Evolutionary conservation across 2,113 vertebrate genomes (phyloP).

Genomic region (Heterochromis multidens): DNA sequence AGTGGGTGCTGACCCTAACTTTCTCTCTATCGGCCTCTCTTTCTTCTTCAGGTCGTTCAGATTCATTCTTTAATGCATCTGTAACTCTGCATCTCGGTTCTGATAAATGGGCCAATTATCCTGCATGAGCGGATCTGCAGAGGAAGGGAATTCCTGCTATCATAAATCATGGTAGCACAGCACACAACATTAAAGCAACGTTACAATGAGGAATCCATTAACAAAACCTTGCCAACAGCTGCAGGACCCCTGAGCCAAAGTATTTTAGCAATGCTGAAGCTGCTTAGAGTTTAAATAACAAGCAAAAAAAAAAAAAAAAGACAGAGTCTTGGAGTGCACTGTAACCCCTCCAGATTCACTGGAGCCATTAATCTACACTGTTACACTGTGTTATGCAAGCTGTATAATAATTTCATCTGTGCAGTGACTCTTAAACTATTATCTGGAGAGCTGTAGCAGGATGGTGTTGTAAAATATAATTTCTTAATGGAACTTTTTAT

Average conservation of each 20-base stretch:
- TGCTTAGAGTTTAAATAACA: conserved; percentile 7
- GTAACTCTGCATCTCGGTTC: conserved; percentile 25
- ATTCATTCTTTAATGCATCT: conserved; percentile 38
- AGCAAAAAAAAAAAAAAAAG: background rate
- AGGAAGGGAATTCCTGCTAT: conserved; percentile 59
- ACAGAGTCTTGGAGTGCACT: background rate
- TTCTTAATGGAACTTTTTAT: background rate
- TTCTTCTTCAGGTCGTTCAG: background rate
- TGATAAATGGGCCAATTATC: conserved; percentile 71
- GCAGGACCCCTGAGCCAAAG: background rate
- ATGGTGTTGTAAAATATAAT: background rate
- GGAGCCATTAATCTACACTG: conserved; percentile 1
- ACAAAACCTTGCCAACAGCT: conserved; percentile 13
- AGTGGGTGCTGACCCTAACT: background rate
- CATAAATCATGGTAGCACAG: conserved; percentile 51
- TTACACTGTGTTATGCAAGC: background rate
- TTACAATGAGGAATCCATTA: conserved; percentile 28
- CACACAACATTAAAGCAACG: conserved; percentile 18
- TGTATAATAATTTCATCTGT: background rate
- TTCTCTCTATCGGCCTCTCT: background rate
- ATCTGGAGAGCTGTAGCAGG: background rate
- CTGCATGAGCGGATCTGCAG: conserved; percentile 60
- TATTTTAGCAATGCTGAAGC: background rate
- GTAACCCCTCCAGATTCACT: background rate
- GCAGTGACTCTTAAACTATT: background rate